Percentiles rank a stretch among this genome's conserved stretches.
Evolutionary conservation across 2,888 invertebrate genomes (phyloP).

Genomic region (Neocrepidodera transversa): DNA sequence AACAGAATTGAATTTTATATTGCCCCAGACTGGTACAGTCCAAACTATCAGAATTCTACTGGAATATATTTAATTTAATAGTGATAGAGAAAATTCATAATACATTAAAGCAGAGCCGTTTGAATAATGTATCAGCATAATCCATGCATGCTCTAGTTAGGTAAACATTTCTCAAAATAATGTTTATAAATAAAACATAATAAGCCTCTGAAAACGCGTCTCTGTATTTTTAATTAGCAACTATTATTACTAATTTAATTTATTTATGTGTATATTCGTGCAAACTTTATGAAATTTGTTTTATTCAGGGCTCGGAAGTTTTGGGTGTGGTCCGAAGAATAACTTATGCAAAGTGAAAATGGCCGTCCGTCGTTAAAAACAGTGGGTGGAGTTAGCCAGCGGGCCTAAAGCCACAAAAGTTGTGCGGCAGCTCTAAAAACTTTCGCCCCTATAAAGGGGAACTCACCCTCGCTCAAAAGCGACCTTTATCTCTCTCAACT

Average conservation of each 20-base stretch:
- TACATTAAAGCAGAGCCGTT: too few relatives aligned
- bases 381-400: constrained; percentile 58
- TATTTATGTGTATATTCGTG: constrained; percentile 45
- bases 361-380: constrained; percentile 60
- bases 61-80: too few relatives aligned
- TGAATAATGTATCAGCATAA: constrained; percentile 28
- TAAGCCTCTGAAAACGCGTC: constrained; percentile 27
- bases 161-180: constrained; percentile 40
- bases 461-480: constrained; percentile 50
- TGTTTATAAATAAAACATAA: constrained; percentile 43
- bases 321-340: constrained; percentile 57
- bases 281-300: constrained; percentile 42
- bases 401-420: constrained; percentile 61
- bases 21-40: too few relatives aligned
- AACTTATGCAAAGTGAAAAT: constrained; percentile 62
- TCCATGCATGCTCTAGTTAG: constrained; percentile 30
- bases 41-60: too few relatives aligned
- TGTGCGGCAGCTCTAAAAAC: constrained; percentile 61
- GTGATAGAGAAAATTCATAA: too few relatives aligned
- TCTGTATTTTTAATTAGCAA: constrained; percentile 42
- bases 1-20: too few relatives aligned
- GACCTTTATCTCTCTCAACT: constrained; percentile 51
- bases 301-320: constrained; percentile 41
- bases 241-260: constrained; percentile 47
- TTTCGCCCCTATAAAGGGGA: constrained; percentile 53